Percentiles rank a stretch among this genome's conserved stretches.
phyloP scores from a whole-genome alignment of 2,113 vertebrate species.

The Stictonetta naevosa region DNA sequence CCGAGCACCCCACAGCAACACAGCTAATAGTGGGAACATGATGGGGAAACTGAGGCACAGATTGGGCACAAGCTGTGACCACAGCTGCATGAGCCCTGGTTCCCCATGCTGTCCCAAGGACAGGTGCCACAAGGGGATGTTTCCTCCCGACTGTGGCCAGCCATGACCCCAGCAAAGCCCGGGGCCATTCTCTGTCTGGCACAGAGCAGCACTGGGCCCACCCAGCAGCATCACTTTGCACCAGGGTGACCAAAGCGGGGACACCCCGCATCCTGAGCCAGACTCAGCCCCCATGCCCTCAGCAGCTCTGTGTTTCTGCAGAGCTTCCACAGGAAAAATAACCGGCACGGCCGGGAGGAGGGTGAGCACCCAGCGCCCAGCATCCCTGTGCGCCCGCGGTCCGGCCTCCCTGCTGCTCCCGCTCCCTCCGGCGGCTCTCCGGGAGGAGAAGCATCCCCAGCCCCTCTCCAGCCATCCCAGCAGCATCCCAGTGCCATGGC shows the following conservation, averaged over 20 bases:
- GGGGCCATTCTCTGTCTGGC: neutral
- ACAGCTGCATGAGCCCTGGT: accelerated
- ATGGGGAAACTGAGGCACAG: conserved; percentile 14
- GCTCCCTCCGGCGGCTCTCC: neutral
- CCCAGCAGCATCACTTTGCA: accelerated
- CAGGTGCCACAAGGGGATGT: accelerated
- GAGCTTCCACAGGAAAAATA: neutral
- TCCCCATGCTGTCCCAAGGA: neutral
- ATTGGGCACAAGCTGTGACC: neutral
- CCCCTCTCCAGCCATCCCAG: neutral
- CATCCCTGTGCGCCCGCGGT: neutral
- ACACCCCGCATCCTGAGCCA: accelerated
- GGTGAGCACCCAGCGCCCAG: neutral
- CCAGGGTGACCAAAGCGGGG: accelerated
- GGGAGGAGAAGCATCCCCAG: neutral
- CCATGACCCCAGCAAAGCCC: neutral
- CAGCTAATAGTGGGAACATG: accelerated
- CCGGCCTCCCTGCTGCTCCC: neutral
- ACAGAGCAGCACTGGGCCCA: neutral
- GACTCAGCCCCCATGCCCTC: neutral
- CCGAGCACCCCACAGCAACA: neutral
- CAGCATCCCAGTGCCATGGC: neutral
- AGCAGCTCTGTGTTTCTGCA: neutral
- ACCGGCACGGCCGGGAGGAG: neutral
- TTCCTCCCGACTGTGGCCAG: neutral